Evolutionary conservation across 2,113 vertebrate genomes (phyloP), one percentile per base, ranked within the genome.

Genomic region (Marmota flaviventris): DNA sequence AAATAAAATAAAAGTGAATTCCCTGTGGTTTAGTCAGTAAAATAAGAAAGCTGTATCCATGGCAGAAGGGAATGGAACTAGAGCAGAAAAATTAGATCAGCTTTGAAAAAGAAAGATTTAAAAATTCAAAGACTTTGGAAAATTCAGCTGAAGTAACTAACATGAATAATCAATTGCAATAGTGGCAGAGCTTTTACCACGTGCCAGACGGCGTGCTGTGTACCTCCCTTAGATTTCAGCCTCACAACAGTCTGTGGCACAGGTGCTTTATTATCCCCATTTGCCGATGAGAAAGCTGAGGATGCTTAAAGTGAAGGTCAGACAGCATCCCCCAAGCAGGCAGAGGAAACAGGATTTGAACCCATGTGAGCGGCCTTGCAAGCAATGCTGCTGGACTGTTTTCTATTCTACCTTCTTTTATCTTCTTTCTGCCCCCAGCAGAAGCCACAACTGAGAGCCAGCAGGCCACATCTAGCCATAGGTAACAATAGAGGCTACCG

Each of bases 281-380:
- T 95, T 92, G 87, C 65, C 65, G 79, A 75, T 51, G 27, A 92
- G 95, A 69, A 96, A 51, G n/a, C 39, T 4, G 73, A 91, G 76
- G 51, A 58, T 70, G 84, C 63, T 8, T 2, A 20, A 17, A 37
- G 32, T 58, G 70, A 67, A 34, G 65, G 51, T 69, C n/a, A 24
- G 42, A 37, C 32, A 61, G 39, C 76, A 24, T 86, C 79, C 72
- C 87, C 51, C 81, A 45, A 69, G 75, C 4, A 6, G 29, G 56
- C 2, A 8, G 37, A 34, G 58, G 32, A 48, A 34, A 53, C 37
- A 48, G 42, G 18, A 42, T 77, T 25, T 5, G 27, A 79, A 12
- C 39, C 7, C 72, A 37, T 0, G 0, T 0, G 2, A 4, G 88
- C 8, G 2, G 58, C 76, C 84, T 75, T 5, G 8, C 34, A 48